phyloP scores from a whole-genome alignment of 2,797 vertebrate species.

The Pitangus sulphuratus region DNA sequence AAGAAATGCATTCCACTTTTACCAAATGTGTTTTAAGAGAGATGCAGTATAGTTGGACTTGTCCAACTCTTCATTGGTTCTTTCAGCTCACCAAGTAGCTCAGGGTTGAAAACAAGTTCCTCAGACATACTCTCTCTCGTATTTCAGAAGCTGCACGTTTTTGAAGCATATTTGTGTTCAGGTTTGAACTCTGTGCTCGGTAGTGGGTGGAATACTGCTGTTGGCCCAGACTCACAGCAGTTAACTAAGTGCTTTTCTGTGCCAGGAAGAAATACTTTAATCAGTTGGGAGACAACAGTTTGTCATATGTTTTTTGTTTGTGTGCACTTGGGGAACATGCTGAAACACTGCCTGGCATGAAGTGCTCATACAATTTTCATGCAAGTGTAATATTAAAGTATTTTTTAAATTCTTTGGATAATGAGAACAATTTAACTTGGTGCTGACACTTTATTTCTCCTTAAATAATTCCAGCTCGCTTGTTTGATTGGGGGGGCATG shows the following conservation, averaged over 20 bases:
- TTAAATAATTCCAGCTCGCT: constrained; percentile 54
- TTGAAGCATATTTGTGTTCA: not conserved
- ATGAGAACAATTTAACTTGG: constrained; percentile 48
- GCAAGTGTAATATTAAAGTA: constrained; percentile 41
- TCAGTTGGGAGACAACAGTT: constrained; percentile 63
- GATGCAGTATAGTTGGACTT: not conserved
- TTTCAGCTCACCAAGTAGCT: not conserved
- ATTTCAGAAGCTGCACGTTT: constrained; percentile 38
- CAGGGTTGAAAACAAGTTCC: constrained; percentile 22
- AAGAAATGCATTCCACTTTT: not conserved
- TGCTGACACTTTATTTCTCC: constrained; percentile 60
- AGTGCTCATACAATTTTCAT: constrained; percentile 52
- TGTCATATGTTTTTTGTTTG: constrained; percentile 73
- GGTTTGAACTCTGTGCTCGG: constrained; percentile 67
- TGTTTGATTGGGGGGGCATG: not conserved
- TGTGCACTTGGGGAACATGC: constrained; percentile 49
- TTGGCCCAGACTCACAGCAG: constrained; percentile 30
- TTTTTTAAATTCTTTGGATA: constrained; percentile 52
- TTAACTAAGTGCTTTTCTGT: constrained; percentile 65
- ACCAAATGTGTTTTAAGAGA: not conserved
- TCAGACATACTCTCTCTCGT: not conserved
- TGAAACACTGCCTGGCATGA: constrained; percentile 63
- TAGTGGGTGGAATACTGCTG: constrained; percentile 65
- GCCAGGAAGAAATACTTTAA: constrained; percentile 71
- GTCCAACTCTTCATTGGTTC: not conserved